Percentiles rank a stretch among this genome's conserved stretches.
These are phyloP conservation scores for Apogon hyalosoma DNA, from an alignment of 2,797 vertebrate species.

Conservation along the genomic window DNA sequence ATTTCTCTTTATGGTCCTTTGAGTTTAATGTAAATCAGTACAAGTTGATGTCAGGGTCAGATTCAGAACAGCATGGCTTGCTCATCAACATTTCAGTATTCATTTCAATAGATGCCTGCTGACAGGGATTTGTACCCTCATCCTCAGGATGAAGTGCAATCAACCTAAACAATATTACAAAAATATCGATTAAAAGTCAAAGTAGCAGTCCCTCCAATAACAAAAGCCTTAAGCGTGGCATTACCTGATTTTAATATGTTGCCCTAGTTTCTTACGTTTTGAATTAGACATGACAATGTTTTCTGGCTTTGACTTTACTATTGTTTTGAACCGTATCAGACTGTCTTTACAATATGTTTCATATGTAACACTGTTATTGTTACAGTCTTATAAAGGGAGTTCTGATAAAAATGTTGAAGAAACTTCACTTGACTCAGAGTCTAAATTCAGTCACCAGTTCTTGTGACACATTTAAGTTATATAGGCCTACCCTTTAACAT, in stretches of 20 bases:
- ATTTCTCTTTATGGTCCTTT: not conserved
- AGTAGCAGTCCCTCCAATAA: constrained; percentile 25
- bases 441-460: too few relatives aligned
- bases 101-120: not conserved
- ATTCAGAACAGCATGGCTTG: not conserved
- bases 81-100: not conserved
- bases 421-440: constrained; percentile 27
- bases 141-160: not conserved
- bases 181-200: constrained; percentile 14
- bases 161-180: not conserved
- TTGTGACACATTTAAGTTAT: too few relatives aligned
- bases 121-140: not conserved
- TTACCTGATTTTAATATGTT: constrained; percentile 33
- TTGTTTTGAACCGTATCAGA: constrained; percentile 32
- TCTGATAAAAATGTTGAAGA: constrained; percentile 53
- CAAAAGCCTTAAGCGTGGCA: constrained; percentile 45
- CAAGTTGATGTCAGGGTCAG: not conserved
- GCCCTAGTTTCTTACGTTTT: constrained; percentile 10
- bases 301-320: constrained; percentile 22
- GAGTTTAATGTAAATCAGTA: not conserved
- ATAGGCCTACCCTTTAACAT: too few relatives aligned
- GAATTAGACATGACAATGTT: constrained; percentile 44
- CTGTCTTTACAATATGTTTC: constrained; percentile 37
- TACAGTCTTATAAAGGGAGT: constrained; percentile 56
- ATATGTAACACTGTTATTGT: constrained; percentile 39